Conservation (phyloP, 2,797 vertebrate genomes). For the Sebastes aleutianus region DNA sequence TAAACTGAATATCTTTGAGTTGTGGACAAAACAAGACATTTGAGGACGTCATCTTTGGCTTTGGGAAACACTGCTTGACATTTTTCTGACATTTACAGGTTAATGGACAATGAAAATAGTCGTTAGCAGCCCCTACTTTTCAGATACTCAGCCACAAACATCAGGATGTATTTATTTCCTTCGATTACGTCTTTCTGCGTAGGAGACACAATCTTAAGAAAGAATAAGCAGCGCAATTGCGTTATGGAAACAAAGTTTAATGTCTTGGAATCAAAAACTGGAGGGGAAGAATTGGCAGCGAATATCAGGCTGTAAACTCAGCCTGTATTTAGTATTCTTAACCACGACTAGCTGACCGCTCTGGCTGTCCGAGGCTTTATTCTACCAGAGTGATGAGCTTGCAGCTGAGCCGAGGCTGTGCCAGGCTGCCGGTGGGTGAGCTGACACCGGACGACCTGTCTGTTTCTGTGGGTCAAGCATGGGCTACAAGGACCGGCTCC, state of each 20-base stretch:
- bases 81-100: too few species aligned
- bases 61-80: too few species aligned
- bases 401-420: slow-evolving; percentile 55
- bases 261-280: background rate
- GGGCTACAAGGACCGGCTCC: slow-evolving; percentile 22
- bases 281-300: background rate
- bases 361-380: slow-evolving; percentile 35
- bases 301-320: background rate
- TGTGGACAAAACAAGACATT: too few species aligned
- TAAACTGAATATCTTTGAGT: too few species aligned
- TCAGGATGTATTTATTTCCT: background rate
- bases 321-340: slow-evolving; percentile 29
- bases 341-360: slow-evolving; percentile 2
- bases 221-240: background rate
- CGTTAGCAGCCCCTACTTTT: background rate
- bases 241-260: slow-evolving; percentile 8
- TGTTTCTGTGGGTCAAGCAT: slow-evolving; percentile 33
- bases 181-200: background rate
- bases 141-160: background rate
- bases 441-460: slow-evolving; percentile 51
- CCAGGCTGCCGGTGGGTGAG: slow-evolving; percentile 46
- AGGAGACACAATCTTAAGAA: background rate
- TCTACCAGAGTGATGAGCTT: slow-evolving; percentile 29
- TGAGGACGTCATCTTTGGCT: too few species aligned
- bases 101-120: too few species aligned